Evolutionary conservation across 2,113 vertebrate species (phyloP).

Genomic region (Actinemys pallida): DNA sequence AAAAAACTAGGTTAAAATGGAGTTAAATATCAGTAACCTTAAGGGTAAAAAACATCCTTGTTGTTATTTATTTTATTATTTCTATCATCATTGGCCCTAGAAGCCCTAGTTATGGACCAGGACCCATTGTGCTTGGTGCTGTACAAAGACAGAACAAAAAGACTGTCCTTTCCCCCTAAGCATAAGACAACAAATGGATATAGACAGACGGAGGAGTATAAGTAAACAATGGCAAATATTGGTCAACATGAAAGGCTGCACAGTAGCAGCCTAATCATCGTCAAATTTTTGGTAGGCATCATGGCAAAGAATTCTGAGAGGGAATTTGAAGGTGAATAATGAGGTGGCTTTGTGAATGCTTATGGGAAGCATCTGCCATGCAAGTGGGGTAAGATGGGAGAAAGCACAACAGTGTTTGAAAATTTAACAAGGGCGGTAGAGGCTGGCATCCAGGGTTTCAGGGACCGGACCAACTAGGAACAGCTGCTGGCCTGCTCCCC

Average conservation of each 20-base stretch:
- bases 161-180: not conserved
- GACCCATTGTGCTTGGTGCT: not conserved
- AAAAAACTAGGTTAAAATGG: not conserved
- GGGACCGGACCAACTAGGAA: no score
- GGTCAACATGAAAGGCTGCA: not conserved
- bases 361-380: not conserved
- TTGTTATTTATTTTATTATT: not conserved
- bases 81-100: not conserved
- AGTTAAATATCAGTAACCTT: not conserved
- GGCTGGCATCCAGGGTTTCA: no score
- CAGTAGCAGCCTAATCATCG: not conserved
- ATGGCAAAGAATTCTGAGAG: not conserved
- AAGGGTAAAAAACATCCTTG: not conserved
- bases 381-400: no score
- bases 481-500: no score
- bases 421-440: not conserved
- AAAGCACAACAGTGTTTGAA: not conserved
- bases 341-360: not conserved
- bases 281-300: not conserved
- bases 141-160: not conserved
- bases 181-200: not conserved
- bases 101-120: not conserved
- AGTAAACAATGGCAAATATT: not conserved
- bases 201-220: not conserved
- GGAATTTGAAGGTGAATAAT: not conserved